These are phyloP conservation scores for Climacteris rufus DNA, from an alignment of 2,113 vertebrate genomes.

Conservation along the genomic window DNA sequence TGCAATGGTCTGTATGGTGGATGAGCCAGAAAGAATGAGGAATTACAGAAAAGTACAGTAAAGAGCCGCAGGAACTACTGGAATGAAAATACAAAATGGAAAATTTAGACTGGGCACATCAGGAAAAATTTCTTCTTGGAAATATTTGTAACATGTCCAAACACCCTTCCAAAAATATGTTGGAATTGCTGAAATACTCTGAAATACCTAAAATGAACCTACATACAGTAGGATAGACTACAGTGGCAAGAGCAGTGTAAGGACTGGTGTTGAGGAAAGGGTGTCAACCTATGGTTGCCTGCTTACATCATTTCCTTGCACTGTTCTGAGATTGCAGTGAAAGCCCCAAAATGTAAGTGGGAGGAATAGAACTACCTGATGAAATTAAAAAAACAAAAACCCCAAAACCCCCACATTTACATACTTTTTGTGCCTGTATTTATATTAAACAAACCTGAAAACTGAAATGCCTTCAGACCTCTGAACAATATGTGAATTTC, in stretches of 20 bases:
- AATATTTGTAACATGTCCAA: not conserved
- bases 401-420: no score
- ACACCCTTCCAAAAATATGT: not conserved
- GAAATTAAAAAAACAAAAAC: not conserved
- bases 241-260: not conserved
- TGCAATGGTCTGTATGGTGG: not conserved
- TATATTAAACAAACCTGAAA: not conserved
- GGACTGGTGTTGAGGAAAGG: not conserved
- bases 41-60: not conserved
- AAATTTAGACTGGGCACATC: not conserved
- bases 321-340: not conserved
- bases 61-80: not conserved
- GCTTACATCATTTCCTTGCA: not conserved
- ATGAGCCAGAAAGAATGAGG: not conserved
- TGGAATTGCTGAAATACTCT: not conserved
- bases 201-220: not conserved
- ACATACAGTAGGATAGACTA: not conserved
- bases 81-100: not conserved
- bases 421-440: not conserved
- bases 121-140: not conserved
- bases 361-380: not conserved
- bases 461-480: not conserved
- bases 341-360: not conserved
- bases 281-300: rapidly evolving
- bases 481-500: not conserved